Conservation (phyloP, 2,888 invertebrate species). For the Orthosia gothica region DNA sequence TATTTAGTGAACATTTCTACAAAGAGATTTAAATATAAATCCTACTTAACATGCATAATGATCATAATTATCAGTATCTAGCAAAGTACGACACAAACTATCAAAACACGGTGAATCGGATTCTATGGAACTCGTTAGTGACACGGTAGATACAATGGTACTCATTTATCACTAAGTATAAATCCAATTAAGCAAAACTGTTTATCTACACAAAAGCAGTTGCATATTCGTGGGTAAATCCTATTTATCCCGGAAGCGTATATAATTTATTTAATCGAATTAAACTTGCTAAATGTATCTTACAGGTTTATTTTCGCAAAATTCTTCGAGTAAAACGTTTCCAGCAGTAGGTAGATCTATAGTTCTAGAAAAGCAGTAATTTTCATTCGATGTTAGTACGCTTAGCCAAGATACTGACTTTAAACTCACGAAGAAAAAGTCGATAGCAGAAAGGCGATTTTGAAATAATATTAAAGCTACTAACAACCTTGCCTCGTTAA, state of each 20-base stretch:
- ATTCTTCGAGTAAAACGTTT: no score
- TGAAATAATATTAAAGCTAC: no score
- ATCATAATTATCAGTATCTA: neutral
- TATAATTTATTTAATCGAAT: neutral
- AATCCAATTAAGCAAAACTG: slow-evolving; percentile 49
- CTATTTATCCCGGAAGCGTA: neutral
- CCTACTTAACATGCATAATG: neutral
- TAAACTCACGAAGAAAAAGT: no score
- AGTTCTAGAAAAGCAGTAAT: no score
- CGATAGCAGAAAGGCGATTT: no score
- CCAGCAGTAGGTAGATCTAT: no score
- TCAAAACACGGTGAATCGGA: slow-evolving; percentile 2
- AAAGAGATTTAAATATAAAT: neutral
- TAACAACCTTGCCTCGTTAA: no score
- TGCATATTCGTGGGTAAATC: slow-evolving; percentile 29
- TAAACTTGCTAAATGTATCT: slow-evolving; percentile 2
- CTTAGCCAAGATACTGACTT: no score
- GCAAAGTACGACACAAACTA: neutral
- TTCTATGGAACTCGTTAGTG: slow-evolving; percentile 29
- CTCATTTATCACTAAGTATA: slow-evolving; percentile 48
- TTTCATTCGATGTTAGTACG: no score
- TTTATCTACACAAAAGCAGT: slow-evolving; percentile 20
- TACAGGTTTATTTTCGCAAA: no score
- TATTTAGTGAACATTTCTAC: neutral
- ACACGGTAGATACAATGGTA: slow-evolving; percentile 22